Evolutionary conservation across 2,113 vertebrate species (phyloP), one percentile per base, ranked within the genome.

Genomic region (Halichoeres trimaculatus): DNA sequence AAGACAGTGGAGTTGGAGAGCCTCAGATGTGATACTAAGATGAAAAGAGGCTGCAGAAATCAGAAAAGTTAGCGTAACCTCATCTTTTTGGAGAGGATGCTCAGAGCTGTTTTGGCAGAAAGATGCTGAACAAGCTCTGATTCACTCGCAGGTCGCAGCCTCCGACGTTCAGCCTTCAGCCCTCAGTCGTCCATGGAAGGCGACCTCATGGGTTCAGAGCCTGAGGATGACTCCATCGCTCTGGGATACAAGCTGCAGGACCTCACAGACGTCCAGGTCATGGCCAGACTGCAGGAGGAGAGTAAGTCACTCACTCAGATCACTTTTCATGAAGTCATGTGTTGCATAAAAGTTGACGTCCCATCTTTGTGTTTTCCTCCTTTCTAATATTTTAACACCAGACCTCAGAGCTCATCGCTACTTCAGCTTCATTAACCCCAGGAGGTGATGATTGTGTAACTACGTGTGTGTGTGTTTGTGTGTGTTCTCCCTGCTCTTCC

Each of bases 211-310:
- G 90, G 92, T 12, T 94, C 95, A 0, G 95, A 96, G 72, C 16
- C 92, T 53, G 97, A 97, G 43, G 96, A 96, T 10, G 95, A 97
- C 67, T 95, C 95, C 22, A 94, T 97, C 72, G 75, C 94, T 76
- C 95, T 96, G 93, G 96, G 95, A n/a, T 98, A 96, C 86, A 98
- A 98, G 76, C 91, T 99, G 56, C 96, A 98, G 71, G 98, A 99
- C 84, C 95, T 99, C 63, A 98, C 95, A 0, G 98, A 99, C 24
- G 98, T 98, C 75, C 98, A 98, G 91, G 98, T 99, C 48, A 97
- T 99, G 96, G 98, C 98, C 68, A 95, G 98, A 40, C 94, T 99
- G 51, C 98, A 99, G 85, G 98, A 99, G 90, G 97, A 99, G 91
- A 98, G 98, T 99, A 93, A 71, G 97, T 85, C 3, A 51, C 16